Evolutionary conservation across 2,888 invertebrate genomes (phyloP).

Genomic region (Lycophotia porphyrea): DNA sequence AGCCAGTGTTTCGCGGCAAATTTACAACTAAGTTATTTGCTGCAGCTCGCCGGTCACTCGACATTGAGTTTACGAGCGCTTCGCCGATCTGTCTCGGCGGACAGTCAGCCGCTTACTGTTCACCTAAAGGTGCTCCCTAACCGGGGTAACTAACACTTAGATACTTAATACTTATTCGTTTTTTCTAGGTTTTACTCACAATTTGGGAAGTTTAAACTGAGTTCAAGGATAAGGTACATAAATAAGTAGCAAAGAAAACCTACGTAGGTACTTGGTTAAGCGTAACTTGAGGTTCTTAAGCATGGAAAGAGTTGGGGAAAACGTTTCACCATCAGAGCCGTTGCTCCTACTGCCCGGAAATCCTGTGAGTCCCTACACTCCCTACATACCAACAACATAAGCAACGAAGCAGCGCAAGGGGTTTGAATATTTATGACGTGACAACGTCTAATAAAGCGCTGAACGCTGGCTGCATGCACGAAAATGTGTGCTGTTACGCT

Average conservation of each 20-base stretch:
- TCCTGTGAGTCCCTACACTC: conserved; percentile 33
- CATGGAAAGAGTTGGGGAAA: conserved; percentile 50
- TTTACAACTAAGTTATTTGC: not conserved
- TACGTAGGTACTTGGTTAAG: not conserved
- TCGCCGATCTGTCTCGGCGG: not conserved
- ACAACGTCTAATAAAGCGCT: too few species aligned
- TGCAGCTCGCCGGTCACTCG: not conserved
- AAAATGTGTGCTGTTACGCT: too few species aligned
- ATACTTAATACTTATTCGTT: not conserved
- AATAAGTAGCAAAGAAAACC: not conserved
- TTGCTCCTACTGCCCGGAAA: conserved; percentile 41
- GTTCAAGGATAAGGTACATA: not conserved
- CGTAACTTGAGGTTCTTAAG: not conserved
- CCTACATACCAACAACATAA: not conserved
- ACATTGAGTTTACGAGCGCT: not conserved
- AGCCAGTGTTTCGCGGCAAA: not conserved
- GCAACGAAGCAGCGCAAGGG: not conserved
- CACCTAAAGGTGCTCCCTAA: not conserved
- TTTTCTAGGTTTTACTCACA: conserved; percentile 3
- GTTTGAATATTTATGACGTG: conserved; percentile 4
- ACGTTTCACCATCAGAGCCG: conserved; percentile 27
- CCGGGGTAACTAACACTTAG: too few species aligned
- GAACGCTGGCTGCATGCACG: too few species aligned
- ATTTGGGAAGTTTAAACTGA: conserved; percentile 1
- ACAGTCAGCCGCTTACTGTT: not conserved